A percentile compares a stretch with the other conserved stretches of the same genome.
Conservation (phyloP, 2,113 vertebrate genomes). For the Psittacus erithacus region DNA sequence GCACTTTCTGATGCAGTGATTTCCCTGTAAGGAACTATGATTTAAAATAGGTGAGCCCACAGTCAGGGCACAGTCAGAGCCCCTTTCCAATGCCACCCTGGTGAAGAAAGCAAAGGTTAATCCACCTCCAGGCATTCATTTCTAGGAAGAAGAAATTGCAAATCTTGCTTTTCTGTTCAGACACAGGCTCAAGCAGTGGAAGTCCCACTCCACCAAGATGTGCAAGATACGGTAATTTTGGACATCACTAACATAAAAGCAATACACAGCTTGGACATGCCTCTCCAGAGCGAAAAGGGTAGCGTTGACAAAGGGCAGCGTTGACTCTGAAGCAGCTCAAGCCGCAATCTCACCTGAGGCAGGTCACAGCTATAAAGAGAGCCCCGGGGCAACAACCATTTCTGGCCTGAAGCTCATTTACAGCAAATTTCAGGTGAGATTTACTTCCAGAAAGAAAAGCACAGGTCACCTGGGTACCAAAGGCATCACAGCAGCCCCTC, state of each 20-base stretch:
- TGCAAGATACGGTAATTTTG: neutral
- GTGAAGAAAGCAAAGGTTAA: neutral
- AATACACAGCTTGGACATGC: neutral
- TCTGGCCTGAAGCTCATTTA: neutral
- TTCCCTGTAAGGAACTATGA: accelerated
- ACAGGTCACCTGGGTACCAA: neutral
- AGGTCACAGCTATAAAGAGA: neutral
- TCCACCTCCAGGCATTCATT: neutral
- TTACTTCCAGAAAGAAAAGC: neutral
- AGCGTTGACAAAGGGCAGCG: neutral
- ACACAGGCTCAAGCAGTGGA: neutral
- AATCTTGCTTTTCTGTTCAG: neutral
- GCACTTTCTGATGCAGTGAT: neutral
- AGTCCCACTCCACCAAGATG: neutral
- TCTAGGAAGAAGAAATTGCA: neutral
- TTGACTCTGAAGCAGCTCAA: neutral
- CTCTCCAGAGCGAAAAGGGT: neutral
- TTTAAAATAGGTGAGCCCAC: neutral
- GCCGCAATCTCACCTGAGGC: neutral
- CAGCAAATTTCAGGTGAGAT: neutral
- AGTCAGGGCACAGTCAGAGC: neutral
- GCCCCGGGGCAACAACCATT: neutral
- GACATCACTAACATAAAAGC: neutral
- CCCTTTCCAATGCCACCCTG: neutral
- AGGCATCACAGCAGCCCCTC: neutral